Evolutionary conservation across 2,113 vertebrate genomes (phyloP).

Genomic region (Octodon degus): DNA sequence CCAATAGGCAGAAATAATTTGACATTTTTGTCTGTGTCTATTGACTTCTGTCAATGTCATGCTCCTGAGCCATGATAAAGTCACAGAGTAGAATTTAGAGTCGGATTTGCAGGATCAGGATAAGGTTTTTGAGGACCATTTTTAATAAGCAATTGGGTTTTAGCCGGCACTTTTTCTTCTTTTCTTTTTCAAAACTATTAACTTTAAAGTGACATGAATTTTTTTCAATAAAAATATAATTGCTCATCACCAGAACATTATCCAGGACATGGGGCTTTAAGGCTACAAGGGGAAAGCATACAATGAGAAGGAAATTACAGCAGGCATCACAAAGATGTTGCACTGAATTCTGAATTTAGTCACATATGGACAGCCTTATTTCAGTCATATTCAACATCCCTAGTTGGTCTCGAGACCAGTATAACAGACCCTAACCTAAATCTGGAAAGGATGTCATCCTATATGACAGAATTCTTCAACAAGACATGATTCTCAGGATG

Average conservation of each 20-base stretch:
- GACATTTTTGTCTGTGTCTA: not conserved
- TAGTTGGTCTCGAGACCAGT: conserved; percentile 32
- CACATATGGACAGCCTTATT: not conserved
- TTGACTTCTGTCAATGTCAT: conserved; percentile 29
- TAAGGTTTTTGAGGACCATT: conserved; percentile 25
- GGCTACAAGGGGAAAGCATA: not conserved
- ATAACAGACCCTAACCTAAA: not conserved
- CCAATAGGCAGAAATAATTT: not conserved
- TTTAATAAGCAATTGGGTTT: conserved; percentile 52
- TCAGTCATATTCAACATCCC: conserved; percentile 54
- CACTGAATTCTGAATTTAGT: not conserved
- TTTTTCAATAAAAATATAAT: conserved; percentile 35
- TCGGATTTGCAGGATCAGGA: not conserved
- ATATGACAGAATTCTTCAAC: conserved; percentile 41
- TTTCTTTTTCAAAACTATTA: conserved; percentile 42
- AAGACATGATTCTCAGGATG: conserved; percentile 8
- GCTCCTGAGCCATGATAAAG: conserved; percentile 7
- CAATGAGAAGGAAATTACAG: conserved; percentile 9
- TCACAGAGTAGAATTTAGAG: not conserved
- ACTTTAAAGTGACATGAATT: conserved; percentile 50
- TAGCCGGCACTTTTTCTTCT: not conserved
- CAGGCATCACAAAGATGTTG: not conserved
- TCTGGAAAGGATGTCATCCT: not conserved
- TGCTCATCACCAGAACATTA: conserved; percentile 6
- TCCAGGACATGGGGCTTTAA: conserved; percentile 42